Conservation (phyloP, 2,797 vertebrate genomes). For the Characodon lateralis region DNA sequence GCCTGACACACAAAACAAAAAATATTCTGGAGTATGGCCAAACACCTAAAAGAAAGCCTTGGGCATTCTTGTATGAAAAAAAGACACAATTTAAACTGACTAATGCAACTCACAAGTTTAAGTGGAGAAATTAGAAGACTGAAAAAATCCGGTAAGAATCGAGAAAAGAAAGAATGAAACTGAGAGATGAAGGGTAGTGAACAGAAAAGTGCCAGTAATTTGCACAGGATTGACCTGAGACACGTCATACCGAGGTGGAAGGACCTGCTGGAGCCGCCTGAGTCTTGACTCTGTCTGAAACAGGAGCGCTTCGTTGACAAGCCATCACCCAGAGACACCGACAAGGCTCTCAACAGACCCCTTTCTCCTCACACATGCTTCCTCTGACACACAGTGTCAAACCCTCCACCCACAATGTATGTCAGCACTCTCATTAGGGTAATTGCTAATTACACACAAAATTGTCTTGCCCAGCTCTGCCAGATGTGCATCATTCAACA, state of each 20-base stretch:
- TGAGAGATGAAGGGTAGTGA: constrained; percentile 51
- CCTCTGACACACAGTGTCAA: constrained; percentile 47
- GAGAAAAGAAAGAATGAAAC: constrained; percentile 14
- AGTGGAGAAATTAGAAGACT: constrained; percentile 28
- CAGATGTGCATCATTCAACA: constrained; percentile 55
- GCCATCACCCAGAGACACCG: constrained; percentile 72
- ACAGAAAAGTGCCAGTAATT: constrained; percentile 41
- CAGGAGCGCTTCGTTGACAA: constrained; percentile 81
- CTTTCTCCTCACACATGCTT: constrained; percentile 26
- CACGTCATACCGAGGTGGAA: constrained; percentile 51
- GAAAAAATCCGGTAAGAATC: constrained; percentile 12
- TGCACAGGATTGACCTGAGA: constrained; percentile 54
- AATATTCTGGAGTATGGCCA: constrained; percentile 45
- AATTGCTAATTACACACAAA: constrained; percentile 77
- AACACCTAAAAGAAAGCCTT: constrained; percentile 41
- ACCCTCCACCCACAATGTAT: constrained; percentile 62
- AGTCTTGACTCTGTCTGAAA: constrained; percentile 77
- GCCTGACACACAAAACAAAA: not conserved
- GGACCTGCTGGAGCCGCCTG: constrained; percentile 70
- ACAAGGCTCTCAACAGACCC: constrained; percentile 72
- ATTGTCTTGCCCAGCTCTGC: constrained; percentile 59
- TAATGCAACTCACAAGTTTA: constrained; percentile 22
- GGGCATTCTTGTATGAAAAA: constrained; percentile 20
- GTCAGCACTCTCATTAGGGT: constrained; percentile 77
- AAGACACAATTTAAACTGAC: constrained; percentile 11